Base-by-base conservation (phyloP, 2,888 invertebrate species). In the Tigriopus californicus region DNA sequence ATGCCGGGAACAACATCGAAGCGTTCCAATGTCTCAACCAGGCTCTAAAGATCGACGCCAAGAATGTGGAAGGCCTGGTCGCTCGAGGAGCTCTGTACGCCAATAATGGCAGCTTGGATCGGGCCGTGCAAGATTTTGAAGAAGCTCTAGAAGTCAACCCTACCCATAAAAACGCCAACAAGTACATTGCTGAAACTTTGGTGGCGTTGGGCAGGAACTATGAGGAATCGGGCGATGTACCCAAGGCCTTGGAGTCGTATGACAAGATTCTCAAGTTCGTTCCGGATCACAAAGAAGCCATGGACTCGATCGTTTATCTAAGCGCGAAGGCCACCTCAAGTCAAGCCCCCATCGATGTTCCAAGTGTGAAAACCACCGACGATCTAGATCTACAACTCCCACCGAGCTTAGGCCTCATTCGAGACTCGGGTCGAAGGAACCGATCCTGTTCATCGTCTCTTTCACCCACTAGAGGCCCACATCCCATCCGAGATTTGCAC, bases 61-160 rank as follows among this genome's bases (percentile, higher is more conserved):
- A 84, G 66, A 91, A 91, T 73, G 88, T 90, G 1, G 91, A 91
- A 73, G 91, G 89, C 25, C 75, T 90, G 60, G 90, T 91, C 1
- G 91, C 91, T 1, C 79, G 90, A 67, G 91, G 59, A 33, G 59
- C 59, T 10, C 22, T 59, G 62, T 78, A 87, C 70, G 94, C 94
- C 12, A 94, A 94, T 70, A 87, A 86, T 68, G 90, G 90, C 63
- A 89, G 85, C 66, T 92, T 89, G 72, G 82, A 85, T 66, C 88
- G 88, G 70, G 94, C 94, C 1, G 85, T 94, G 64, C 86, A 87
- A 66, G 94, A 95, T 71, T 91, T 95, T 72, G 90, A 92, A 72
- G 83, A 83, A 22, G 92, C 94, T 4, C 72, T 94, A 44, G 83
- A 85, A 70, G 71, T 88, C 48, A 89, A 94, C 72, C 84, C 85